These are phyloP conservation scores for Oithona nana DNA, from an alignment of 2,888 invertebrate genomes.

Conservation along the genomic window DNA sequence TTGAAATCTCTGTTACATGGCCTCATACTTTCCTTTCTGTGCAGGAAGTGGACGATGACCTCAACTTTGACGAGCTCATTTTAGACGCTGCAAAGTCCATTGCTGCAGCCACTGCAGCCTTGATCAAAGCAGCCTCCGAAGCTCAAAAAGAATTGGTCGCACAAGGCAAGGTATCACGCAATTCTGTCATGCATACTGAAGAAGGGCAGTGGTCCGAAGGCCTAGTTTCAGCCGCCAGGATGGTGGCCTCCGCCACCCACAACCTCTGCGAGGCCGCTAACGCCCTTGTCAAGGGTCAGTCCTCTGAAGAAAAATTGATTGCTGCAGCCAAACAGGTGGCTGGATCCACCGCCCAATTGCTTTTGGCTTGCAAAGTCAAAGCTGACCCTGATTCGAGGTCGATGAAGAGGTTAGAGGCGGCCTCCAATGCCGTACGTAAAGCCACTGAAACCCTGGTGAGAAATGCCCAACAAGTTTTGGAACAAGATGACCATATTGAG, in stretches of 20 bases:
- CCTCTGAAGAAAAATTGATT: conserved; percentile 84
- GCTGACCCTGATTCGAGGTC: conserved; percentile 88
- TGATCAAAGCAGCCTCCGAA: conserved; percentile 87
- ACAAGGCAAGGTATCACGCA: conserved; percentile 48
- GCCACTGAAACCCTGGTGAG: conserved; percentile 93
- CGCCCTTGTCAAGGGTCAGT: conserved; percentile 68
- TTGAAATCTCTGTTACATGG: too few relatives aligned
- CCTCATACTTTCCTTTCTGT: conserved; percentile 20
- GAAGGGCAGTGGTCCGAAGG: conserved; percentile 98
- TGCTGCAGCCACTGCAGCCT: conserved; percentile 84
- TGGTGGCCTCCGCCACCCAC: conserved; percentile 94
- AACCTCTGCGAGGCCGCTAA: conserved; percentile 95
- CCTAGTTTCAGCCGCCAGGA: conserved; percentile 75
- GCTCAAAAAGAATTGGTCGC: conserved; percentile 88
- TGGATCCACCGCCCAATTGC: conserved; percentile 82
- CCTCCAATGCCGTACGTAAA: conserved; percentile 88
- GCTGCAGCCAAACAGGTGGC: conserved; percentile 93
- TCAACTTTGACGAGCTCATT: conserved; percentile 98
- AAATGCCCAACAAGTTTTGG: conserved; percentile 79
- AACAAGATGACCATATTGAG: conserved; percentile 56
- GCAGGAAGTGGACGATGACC: conserved; percentile 70
- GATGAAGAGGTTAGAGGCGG: conserved; percentile 54
- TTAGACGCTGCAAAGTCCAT: conserved; percentile 94
- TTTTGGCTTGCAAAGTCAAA: conserved; percentile 97
- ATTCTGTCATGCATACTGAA: conserved; percentile 48